phyloP scores from a whole-genome alignment of 2,797 vertebrate species.

The Ambastaia sidthimunki region DNA sequence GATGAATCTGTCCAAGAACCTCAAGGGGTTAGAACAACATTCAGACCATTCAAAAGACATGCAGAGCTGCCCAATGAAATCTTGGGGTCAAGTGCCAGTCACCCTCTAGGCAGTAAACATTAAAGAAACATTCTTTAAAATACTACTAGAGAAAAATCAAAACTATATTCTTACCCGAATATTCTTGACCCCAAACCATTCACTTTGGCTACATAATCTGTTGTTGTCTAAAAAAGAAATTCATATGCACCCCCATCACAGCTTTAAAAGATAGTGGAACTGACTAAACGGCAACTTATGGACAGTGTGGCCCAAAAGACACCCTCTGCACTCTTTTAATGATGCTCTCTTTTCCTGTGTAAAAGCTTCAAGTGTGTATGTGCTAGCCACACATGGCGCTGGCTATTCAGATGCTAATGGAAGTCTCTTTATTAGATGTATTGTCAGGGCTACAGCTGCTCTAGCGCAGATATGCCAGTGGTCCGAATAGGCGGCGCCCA shows the following conservation, averaged over 20 bases:
- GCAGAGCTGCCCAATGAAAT: not conserved
- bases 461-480: conserved; percentile 78
- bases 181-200: conserved; percentile 2
- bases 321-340: conserved; percentile 61
- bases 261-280: conserved; percentile 16
- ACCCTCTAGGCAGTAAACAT: conserved; percentile 4
- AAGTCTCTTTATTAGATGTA: conserved; percentile 78
- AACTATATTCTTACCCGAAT: not conserved
- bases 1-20: not conserved
- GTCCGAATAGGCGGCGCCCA: conserved; percentile 74
- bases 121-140: not conserved
- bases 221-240: conserved; percentile 25
- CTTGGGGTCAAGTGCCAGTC: conserved; percentile 26
- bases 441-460: conserved; percentile 85
- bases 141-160: conserved; percentile 21
- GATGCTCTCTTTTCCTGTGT: conserved; percentile 61
- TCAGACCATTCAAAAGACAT: conserved; percentile 19
- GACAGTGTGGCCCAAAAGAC: conserved; percentile 68
- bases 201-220: not conserved
- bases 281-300: conserved; percentile 46
- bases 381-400: conserved; percentile 78
- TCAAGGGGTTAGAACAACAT: conserved; percentile 29
- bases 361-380: conserved; percentile 70
- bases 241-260: not conserved
- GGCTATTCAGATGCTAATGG: conserved; percentile 82